Evolutionary conservation across 2,888 invertebrate species (phyloP), one percentile per base, ranked within the genome.

Genomic region (Drosophila longiperda): DNA sequence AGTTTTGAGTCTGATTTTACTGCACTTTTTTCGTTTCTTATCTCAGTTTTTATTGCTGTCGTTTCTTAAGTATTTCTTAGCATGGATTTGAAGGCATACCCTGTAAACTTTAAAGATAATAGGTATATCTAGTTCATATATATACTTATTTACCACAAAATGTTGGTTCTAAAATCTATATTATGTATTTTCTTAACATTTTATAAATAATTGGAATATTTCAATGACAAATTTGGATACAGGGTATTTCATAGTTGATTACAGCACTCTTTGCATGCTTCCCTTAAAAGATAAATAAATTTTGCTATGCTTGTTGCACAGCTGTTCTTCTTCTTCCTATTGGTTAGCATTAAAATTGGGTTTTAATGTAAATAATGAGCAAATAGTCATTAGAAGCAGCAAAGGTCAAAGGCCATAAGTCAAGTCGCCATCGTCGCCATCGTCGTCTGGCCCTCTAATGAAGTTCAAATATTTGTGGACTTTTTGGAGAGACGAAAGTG

Each of bases 401-500:
- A n/a, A 12, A 49, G 52, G 65, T 49, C 66, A 68, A 23, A 72
- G 79, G 76, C 45, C 45, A 45, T 8, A 45, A 45, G 45, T 80
- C 66, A 52, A 66, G 65, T n/a, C 64, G 60, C 20, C 65, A 50
- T 40, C 42, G 6, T 45, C 62, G 38, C 5, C 32, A 34, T 23
- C 48, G 52, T 38, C 45, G 55, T 40, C 60, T 55, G 66, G 33
- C 57, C 67, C 68, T 63, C 72, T 87, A 89, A 86, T 89, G 78
- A 86, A 89, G 86, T 85, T 88, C 86, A 89, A 87, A 85, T 87
- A 90, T 85, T 78, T 80, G 53, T 73, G 67, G 75, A 73, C 67
- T 45, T 8, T 45, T 75, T 75, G 65, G 66, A 53, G 75, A 40
- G 58, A 45, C 38, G 59, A 78, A 64, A 63, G 57, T 29, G 64